phyloP scores from a whole-genome alignment of 2,888 invertebrate genomes.

The Metacarcinus magister region DNA sequence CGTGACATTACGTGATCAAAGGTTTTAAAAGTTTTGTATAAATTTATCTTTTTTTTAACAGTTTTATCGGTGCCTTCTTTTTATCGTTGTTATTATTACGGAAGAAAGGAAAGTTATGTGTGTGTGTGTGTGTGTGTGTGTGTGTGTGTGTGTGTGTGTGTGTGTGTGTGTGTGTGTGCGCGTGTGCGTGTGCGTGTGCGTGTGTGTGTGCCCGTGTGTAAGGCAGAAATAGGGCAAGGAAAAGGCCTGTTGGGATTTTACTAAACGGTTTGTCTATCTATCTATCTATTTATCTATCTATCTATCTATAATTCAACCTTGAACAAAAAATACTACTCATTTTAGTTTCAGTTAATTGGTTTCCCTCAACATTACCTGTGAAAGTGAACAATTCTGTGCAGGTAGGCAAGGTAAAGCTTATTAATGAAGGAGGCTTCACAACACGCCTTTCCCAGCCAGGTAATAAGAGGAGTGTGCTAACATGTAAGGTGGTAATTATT shows the following conservation, averaged over 20 bases:
- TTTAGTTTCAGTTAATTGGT: no score
- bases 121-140: neutral
- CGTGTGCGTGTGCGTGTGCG: neutral
- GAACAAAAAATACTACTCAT: no score
- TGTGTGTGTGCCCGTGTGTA: neutral
- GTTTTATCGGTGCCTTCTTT: neutral
- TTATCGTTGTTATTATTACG: neutral
- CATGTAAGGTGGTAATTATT: no score
- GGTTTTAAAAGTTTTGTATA: neutral
- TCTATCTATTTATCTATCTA: no score
- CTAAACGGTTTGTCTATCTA: no score
- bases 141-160: conserved; percentile 48
- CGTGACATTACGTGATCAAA: neutral
- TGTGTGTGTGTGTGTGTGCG: conserved; percentile 20
- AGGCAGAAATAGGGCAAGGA: neutral
- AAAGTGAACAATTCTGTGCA: no score
- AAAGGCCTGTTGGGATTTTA: neutral
- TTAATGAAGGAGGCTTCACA: no score
- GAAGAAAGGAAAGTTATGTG: neutral
- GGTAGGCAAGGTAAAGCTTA: no score
- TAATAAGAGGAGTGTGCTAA: no score
- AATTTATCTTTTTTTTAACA: neutral
- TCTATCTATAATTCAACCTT: no score
- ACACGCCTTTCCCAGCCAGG: no score
- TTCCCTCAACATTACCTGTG: no score